Percentiles rank a stretch among this genome's conserved stretches.
Conservation (phyloP, 2,888 invertebrate genomes). For the Sialis fuliginosa region DNA sequence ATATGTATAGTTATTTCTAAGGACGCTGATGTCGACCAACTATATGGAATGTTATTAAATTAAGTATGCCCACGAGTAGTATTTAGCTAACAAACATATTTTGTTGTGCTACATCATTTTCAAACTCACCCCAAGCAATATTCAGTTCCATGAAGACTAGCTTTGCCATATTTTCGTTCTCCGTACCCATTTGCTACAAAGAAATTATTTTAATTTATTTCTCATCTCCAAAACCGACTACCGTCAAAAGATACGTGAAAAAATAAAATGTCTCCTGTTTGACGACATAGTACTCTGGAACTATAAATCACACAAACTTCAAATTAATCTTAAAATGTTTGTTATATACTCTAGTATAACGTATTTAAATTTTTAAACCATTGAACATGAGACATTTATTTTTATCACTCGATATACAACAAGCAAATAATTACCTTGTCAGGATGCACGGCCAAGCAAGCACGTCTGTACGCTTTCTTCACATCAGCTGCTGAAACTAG, state of each 20-base stretch:
- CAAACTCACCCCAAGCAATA: conserved; percentile 97
- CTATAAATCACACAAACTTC: no score
- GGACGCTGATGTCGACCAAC: no score
- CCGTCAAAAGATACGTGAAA: background rate
- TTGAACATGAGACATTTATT: conserved; percentile 1
- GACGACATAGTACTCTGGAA: no score
- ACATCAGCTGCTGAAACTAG: conserved; percentile 84
- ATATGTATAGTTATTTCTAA: no score
- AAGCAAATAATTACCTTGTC: conserved; percentile 61
- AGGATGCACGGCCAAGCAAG: conserved; percentile 94
- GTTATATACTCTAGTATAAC: no score
- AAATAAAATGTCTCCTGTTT: no score
- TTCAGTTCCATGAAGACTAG: conserved; percentile 97
- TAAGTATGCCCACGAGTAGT: no score
- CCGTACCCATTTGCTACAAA: conserved; percentile 77
- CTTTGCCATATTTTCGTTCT: conserved; percentile 85
- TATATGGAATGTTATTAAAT: no score
- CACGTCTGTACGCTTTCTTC: conserved; percentile 87
- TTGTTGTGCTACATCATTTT: conserved; percentile 67
- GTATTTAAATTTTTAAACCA: background rate
- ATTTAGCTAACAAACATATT: conserved; percentile 38
- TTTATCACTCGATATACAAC: background rate
- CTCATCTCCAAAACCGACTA: background rate
- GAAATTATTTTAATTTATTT: background rate
- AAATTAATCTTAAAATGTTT: no score